Base-by-base conservation (phyloP, 2,888 invertebrate genomes). In the Ochlodes sylvanus region DNA sequence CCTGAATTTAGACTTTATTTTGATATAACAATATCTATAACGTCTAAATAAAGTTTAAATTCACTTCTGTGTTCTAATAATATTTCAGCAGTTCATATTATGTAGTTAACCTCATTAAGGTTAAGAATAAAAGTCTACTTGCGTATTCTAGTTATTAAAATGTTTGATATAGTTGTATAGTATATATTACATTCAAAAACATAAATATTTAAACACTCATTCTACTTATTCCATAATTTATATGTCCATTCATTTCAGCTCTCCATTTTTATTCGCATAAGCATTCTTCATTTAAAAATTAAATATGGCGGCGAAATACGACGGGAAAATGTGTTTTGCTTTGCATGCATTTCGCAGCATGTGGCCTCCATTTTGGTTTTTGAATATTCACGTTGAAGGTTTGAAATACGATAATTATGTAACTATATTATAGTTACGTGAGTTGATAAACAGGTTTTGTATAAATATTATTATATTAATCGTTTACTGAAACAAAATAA, bases 281-380 rank as follows among this genome's bases (percentile, higher is more conserved):
- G 34, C 34, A 34, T 55, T 55, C 32, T 55, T 34, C 15, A 34
- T 55, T 55, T 34, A 55, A 55, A 55, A 55, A 55, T 55, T 55
- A 34, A 55, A 55, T 10, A 55, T 55, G 55, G 55, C 27, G 52
- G 9, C n/a, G 34, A 34, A 55, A 55, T 55, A 34, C 17, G 55
- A 34, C 55, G 34, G 55, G 55, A 55, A 55, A 55, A 55, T 34
- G 17, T 15, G 55, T 55, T 55, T 55, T 55, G 55, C 34, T 55
- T 55, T 55, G 55, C 55, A 34, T 55, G 55, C 55, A 34, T 55
- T 34, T 15, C 34, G 15, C 15, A 34, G 34, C 15, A 9, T 32
- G 34, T 55, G 55, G 15, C 34, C 9, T 32, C 55, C 34, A 55
- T 55, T 55, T 55, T 34, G 55, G 10, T 55, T 55, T 55, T 55